Base-by-base conservation (phyloP, 2,113 vertebrate genomes). In the Calidris pygmaea region DNA sequence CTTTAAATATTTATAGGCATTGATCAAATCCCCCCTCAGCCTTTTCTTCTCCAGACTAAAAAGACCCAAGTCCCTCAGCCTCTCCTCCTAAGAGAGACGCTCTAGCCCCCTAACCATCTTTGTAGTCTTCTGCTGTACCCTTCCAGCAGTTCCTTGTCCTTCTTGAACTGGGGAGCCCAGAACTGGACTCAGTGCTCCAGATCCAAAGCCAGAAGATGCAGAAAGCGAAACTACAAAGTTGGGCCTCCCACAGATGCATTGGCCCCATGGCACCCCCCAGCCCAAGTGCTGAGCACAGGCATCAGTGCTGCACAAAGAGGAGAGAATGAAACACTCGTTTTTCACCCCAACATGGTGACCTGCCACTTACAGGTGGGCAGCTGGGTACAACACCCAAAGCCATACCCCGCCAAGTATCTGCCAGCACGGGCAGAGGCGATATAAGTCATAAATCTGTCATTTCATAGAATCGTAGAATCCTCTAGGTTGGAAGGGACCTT, bases 291-390 rank as follows among this genome's bases (percentile, higher is more conserved):
- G 32, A 41, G 59, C 84, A 50, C 37, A 65, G 47, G 52, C 62
- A 71, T 17, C 6, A 0, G 13, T 0, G 0, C 24, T 1, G 1
- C 39, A 34, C 2, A 1, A 16, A 34, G 72, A 71, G 7, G 10
- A 37, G 29, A 17, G 20, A 1, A 60, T 3, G 17, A 47, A 78
- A 27, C 1, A 2, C 43, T 65, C 4, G 0, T n/a, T 26, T 41
- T 3, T 16, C 32, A 29, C 26, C n/a, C 35, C 85, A 47, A 0
- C 0, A 0, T 43, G 13, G 50, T 14, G 45, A 45, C 13, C 45
- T 34, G 79, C 14, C 84, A 53, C 52, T 59, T 45, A 22, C 35
- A 82, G 63, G 35, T 68, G 50, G 32, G 37, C 79, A 72, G 50
- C 47, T 62, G 74, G 6, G 23, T 12, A 3, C 30, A 18, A 92